Conservation (phyloP, 2,113 vertebrate genomes). For the Alouatta palliata region DNA sequence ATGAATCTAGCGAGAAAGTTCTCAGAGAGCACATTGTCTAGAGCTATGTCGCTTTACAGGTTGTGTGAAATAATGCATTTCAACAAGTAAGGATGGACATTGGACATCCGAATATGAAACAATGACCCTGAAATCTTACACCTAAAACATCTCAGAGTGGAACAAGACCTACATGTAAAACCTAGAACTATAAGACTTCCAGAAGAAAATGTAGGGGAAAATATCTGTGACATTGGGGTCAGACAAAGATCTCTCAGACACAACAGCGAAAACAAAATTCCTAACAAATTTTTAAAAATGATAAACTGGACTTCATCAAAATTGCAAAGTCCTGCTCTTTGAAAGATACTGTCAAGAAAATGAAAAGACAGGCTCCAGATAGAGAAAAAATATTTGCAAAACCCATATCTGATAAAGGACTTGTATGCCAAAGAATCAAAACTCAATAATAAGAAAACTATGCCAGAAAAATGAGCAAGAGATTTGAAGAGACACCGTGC, state of each 20-base stretch:
- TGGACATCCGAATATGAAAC: no score
- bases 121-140: neutral
- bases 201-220: neutral
- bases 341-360: neutral
- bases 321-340: neutral
- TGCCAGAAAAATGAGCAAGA: neutral
- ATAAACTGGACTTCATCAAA: neutral
- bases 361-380: neutral
- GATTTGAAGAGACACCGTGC: neutral
- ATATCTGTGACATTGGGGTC: neutral
- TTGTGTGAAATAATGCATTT: neutral
- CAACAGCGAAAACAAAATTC: neutral
- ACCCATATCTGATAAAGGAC: neutral
- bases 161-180: neutral
- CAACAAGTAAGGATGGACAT: neutral
- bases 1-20: neutral
- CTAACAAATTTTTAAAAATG: neutral
- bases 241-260: neutral
- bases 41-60: neutral
- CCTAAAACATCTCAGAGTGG: neutral
- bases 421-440: neutral
- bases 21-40: fast-evolving
- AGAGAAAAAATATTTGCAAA: neutral
- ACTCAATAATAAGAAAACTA: neutral
- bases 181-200: neutral